phyloP scores from a whole-genome alignment of 2,113 vertebrate genomes.

The Podarcis cretensis region DNA sequence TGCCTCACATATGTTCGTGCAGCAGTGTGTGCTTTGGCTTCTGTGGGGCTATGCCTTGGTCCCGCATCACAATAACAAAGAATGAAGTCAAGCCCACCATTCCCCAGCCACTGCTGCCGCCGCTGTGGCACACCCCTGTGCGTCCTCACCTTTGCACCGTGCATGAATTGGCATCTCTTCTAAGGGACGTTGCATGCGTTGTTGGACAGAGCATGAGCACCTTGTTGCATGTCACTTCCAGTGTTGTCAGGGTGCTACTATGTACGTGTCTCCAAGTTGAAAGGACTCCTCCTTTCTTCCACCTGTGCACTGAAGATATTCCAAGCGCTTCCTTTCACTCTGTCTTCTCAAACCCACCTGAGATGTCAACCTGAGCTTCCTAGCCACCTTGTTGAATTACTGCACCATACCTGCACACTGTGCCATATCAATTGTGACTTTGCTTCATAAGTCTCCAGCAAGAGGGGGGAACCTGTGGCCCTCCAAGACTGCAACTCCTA shows the following conservation, averaged over 20 bases:
- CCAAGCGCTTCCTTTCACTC: neutral
- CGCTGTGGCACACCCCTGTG: neutral
- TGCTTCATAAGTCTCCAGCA: neutral
- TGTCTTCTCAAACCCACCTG: neutral
- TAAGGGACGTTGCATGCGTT: conserved; percentile 57
- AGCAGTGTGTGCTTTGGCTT: neutral
- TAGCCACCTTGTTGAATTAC: neutral
- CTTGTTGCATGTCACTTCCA: conserved; percentile 49
- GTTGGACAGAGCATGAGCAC: conserved; percentile 27
- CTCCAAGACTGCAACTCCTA: neutral
- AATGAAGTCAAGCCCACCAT: neutral
- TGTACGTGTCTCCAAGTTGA: neutral
- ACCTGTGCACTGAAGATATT: neutral
- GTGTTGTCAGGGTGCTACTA: neutral
- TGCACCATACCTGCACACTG: neutral
- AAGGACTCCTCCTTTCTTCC: neutral
- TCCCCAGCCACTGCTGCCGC: neutral
- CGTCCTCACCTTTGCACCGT: neutral
- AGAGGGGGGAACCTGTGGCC: neutral
- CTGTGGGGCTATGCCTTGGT: rapidly evolving
- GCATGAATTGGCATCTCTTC: conserved; percentile 66
- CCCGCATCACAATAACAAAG: rapidly evolving
- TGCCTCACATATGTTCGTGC: neutral
- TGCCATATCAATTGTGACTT: neutral
- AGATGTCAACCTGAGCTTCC: neutral